A percentile compares a stretch with the other conserved stretches of the same genome.
Evolutionary conservation across 2,888 invertebrate genomes (phyloP).

Genomic region (Drosophila atroscutellata): DNA sequence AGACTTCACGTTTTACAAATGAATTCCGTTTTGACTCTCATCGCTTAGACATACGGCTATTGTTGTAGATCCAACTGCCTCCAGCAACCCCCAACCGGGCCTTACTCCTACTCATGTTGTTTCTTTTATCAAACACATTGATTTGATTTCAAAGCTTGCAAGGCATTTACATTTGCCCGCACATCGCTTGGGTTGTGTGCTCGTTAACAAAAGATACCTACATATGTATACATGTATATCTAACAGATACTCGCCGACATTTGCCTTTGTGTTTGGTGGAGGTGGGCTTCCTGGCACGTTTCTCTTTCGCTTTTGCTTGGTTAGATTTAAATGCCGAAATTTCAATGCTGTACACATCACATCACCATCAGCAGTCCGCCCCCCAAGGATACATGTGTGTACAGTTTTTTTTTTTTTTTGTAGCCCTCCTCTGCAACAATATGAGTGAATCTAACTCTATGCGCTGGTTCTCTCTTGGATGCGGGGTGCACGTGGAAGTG

Average conservation of each 20-base stretch:
- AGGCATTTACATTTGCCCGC: slow-evolving; percentile 71
- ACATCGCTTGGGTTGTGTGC: slow-evolving; percentile 53
- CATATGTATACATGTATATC: slow-evolving; percentile 58
- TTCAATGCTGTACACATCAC: slow-evolving; percentile 75
- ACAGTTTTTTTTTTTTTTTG: slow-evolving; percentile 11
- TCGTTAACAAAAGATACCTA: slow-evolving; percentile 78
- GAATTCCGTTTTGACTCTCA: slow-evolving; percentile 53
- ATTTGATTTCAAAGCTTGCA: slow-evolving; percentile 70
- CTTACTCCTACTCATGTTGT: slow-evolving; percentile 30
- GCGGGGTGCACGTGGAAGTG: slow-evolving; percentile 58
- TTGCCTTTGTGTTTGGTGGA: slow-evolving; percentile 31
- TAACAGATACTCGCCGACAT: slow-evolving; percentile 46
- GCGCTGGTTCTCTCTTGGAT: slow-evolving; percentile 13
- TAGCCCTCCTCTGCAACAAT: slow-evolving; percentile 5
- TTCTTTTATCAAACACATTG: slow-evolving; percentile 62
- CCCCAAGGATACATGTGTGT: slow-evolving; percentile 31
- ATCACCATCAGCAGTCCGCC: slow-evolving; percentile 10
- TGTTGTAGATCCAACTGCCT: slow-evolving; percentile 30
- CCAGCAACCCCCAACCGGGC: neutral
- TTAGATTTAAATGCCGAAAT: slow-evolving; percentile 78
- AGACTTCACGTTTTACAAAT: slow-evolving; percentile 68
- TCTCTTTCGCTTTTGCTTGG: slow-evolving; percentile 62
- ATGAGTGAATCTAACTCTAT: slow-evolving; percentile 42
- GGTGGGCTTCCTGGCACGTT: slow-evolving; percentile 29
- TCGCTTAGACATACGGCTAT: slow-evolving; percentile 14